Percentiles rank a stretch among this genome's conserved stretches.
Conservation (phyloP, 2,113 vertebrate genomes). For the Carassius auratus region DNA sequence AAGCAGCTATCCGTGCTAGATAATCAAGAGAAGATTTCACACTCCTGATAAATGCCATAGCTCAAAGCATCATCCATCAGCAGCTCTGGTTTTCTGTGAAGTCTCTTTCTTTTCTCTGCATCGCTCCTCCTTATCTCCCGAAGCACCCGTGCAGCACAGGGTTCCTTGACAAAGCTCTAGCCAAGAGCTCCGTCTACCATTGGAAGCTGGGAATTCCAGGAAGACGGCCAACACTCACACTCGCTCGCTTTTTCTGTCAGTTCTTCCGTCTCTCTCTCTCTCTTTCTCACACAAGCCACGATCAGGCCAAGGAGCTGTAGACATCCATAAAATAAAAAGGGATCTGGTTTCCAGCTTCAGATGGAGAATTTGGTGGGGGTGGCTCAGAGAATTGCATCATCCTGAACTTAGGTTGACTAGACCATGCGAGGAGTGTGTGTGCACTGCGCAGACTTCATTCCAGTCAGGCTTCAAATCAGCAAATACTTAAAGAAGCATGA, state of each 20-base stretch:
- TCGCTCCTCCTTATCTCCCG: slow-evolving; percentile 55
- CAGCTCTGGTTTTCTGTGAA: background rate
- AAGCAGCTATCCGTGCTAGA: background rate
- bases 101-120: slow-evolving; percentile 29
- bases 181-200: slow-evolving; percentile 72
- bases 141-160: slow-evolving; percentile 58
- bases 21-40: background rate
- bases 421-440: slow-evolving; percentile 19
- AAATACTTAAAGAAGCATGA: slow-evolving; percentile 30
- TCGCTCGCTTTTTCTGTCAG: slow-evolving; percentile 57
- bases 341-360: slow-evolving; percentile 58
- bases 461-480: slow-evolving; percentile 37
- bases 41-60: background rate
- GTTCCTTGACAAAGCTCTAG: slow-evolving; percentile 65
- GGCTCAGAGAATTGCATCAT: slow-evolving; percentile 56
- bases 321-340: slow-evolving; percentile 55
- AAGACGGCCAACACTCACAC: slow-evolving; percentile 62
- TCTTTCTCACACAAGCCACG: slow-evolving; percentile 14
- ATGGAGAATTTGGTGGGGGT: slow-evolving; percentile 47
- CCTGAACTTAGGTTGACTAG: slow-evolving; percentile 41
- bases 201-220: slow-evolving; percentile 65
- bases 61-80: background rate
- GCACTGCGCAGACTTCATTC: background rate
- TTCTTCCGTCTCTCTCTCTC: slow-evolving; percentile 38
- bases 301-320: slow-evolving; percentile 49